phyloP scores from a whole-genome alignment of 2,113 vertebrate genomes.

The Etia nguti region DNA sequence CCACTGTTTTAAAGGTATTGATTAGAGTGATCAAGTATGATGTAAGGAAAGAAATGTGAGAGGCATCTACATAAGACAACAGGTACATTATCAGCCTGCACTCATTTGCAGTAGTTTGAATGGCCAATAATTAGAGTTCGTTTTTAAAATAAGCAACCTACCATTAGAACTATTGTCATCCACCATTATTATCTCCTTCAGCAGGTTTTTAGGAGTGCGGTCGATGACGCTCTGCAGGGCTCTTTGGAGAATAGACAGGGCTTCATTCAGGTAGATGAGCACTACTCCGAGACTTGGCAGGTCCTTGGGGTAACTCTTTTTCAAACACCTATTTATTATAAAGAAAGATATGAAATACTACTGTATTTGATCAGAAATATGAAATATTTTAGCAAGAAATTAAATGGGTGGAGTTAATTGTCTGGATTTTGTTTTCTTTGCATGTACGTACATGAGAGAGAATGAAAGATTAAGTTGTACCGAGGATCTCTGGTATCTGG shows the following conservation, averaged over 20 bases:
- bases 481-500: too few relatives aligned
- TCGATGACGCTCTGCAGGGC: constrained; percentile 73
- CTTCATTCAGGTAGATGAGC: constrained; percentile 78
- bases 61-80: too few relatives aligned
- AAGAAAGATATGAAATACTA: not conserved
- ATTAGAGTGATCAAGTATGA: too few relatives aligned
- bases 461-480: not conserved
- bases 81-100: too few relatives aligned
- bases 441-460: not conserved
- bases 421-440: not conserved
- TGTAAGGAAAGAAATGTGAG: too few relatives aligned
- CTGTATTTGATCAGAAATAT: not conserved
- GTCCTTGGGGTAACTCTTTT: too few relatives aligned
- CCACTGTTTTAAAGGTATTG: too few relatives aligned
- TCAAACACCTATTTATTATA: too few relatives aligned
- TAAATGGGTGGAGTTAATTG: not conserved
- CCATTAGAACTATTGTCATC: constrained; percentile 78
- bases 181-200: constrained; percentile 79
- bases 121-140: too few relatives aligned
- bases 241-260: constrained; percentile 70
- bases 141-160: constrained; percentile 32
- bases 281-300: constrained; percentile 69
- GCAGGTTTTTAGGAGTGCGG: constrained; percentile 61
- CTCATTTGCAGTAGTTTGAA: too few relatives aligned
- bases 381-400: not conserved